Percentiles rank a stretch among this genome's conserved stretches.
Conservation (phyloP, 2,797 vertebrate genomes). For the Kryptolebias ocellatus region DNA sequence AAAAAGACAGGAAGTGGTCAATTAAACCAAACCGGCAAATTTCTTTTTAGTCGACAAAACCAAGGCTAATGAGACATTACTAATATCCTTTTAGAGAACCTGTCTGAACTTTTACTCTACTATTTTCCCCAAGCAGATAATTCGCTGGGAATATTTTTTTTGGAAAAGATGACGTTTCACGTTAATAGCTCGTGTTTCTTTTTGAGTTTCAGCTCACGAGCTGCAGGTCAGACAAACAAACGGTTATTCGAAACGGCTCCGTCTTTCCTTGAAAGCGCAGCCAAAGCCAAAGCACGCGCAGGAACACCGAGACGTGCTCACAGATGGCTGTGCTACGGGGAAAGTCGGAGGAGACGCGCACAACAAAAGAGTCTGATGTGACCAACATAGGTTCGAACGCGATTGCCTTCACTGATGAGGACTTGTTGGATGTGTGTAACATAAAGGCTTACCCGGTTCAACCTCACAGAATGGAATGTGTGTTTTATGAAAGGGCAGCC, state of each 20-base stretch:
- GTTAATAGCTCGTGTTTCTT: conserved; percentile 35
- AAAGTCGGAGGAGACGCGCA: background rate
- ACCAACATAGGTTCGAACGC: too few species aligned
- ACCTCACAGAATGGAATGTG: background rate
- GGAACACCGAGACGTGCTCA: too few species aligned
- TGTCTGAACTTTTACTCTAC: background rate
- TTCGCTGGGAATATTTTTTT: conserved; percentile 14
- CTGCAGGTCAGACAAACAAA: conserved; percentile 71
- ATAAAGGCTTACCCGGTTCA: background rate
- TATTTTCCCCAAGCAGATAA: conserved; percentile 33
- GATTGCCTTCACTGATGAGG: too few species aligned
- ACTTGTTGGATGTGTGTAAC: too few species aligned
- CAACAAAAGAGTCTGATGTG: too few species aligned
- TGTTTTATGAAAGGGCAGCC: background rate
- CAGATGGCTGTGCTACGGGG: background rate
- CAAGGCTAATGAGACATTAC: conserved; percentile 38
- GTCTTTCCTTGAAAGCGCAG: conserved; percentile 57
- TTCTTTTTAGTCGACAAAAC: conserved; percentile 20
- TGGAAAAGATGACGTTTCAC: conserved; percentile 38
- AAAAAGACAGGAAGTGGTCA: conserved; percentile 22
- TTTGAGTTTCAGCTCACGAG: conserved; percentile 39
- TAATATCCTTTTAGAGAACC: conserved; percentile 37
- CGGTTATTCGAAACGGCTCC: conserved; percentile 63
- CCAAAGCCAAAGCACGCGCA: too few species aligned
- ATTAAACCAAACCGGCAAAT: conserved; percentile 32